A percentile compares a stretch with the other conserved stretches of the same genome.
These are phyloP conservation scores for Chironomus riparius DNA, from an alignment of 2,888 invertebrate genomes.

Conservation along the genomic window DNA sequence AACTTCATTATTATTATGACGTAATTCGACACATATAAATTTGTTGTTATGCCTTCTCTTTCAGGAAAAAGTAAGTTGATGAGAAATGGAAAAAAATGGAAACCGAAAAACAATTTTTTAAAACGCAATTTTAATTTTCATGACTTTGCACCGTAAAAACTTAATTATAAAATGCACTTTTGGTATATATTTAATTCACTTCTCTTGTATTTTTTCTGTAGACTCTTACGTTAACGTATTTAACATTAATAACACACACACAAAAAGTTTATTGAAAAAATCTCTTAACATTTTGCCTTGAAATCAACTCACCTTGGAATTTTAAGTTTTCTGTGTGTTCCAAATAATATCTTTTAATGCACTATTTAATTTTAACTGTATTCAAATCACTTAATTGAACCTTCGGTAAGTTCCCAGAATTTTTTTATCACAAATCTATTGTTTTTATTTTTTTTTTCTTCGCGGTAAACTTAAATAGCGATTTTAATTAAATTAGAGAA, in stretches of 20 bases:
- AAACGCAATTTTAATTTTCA: constrained; percentile 3
- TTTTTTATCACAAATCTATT: background rate
- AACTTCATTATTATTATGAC: background rate
- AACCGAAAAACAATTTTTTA: background rate
- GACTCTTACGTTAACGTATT: too few species aligned
- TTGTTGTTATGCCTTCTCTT: background rate
- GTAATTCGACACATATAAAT: constrained; percentile 1
- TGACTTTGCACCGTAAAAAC: background rate
- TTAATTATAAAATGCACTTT: background rate
- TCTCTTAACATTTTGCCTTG: background rate
- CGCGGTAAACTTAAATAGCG: background rate
- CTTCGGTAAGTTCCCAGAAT: background rate
- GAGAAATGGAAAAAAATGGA: constrained; percentile 3
- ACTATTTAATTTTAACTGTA: background rate
- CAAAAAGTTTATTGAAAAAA: background rate
- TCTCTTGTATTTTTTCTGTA: too few species aligned
- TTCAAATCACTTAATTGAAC: background rate
- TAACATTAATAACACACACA: too few species aligned
- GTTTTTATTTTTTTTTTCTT: background rate
- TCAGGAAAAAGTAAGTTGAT: background rate
- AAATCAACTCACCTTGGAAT: background rate
- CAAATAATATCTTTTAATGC: background rate
- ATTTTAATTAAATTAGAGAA: too few species aligned
- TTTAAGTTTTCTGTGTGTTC: background rate
- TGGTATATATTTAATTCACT: too few species aligned